Evolutionary conservation across 30 jellyfish, hydroid and myxozoan genomes (phyloP), one percentile per base, ranked within the genome.

Genomic region (Hydractinia symbiolongicarpus): DNA sequence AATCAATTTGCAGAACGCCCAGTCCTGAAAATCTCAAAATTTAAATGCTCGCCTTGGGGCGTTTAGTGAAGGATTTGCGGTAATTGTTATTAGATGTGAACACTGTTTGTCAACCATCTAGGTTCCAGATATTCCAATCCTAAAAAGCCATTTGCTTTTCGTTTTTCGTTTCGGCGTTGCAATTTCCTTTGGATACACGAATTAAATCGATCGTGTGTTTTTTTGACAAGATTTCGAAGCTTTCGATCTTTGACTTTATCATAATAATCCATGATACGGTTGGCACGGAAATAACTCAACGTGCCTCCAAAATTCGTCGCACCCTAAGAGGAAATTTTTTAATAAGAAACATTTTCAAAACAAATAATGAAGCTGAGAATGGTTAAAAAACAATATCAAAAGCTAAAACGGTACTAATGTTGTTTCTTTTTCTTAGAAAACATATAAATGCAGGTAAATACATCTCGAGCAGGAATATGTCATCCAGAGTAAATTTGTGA

Each of bases 71-170:
- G 44, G 2, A 30, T 30, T 30, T 1, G 44, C 2, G 44, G 44
- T 30, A 30, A 30, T 30, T 58, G 19, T 58, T 11, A 0, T 83
- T 66, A 88, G 7, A 89, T 88, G 68, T 88, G 96, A 44, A 88
- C 84, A 83, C 97, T 89, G 73, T 89, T 89, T 4, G 97, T 87
- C 71, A 89, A 76, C 97, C 97, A 89, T 20, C 77, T 81, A 10
- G 97, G 97, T 78, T 76, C 90, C 61, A 89, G 68, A 83, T 79
- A 80, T 19, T 88, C 95, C 61, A 80, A 89, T 15, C 93, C 73
- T 15, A 85, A 89, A 69, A 84, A 82, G 7, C 93, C 95, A 44
- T 77, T 75, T 20, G 93, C 92, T 30, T 55, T 71, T 40, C 85
- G 82, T 52, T 53, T 56, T 5, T 50, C 85, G 60, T 77, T 77